These are phyloP conservation scores for Protodeltote pygarga DNA, from an alignment of 2,888 invertebrate genomes.

Conservation along the genomic window DNA sequence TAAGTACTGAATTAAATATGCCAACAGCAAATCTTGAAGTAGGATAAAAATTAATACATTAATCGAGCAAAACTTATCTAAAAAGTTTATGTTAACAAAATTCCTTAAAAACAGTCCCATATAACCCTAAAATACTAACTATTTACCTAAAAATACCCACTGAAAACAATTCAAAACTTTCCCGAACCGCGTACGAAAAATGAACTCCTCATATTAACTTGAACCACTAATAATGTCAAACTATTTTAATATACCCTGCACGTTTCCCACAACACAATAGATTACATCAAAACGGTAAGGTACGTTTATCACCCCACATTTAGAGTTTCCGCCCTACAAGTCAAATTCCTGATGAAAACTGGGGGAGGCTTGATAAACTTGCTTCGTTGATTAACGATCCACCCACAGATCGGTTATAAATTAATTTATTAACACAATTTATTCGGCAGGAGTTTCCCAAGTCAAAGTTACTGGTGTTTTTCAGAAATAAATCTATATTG, in stretches of 20 bases:
- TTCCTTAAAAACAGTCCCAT: no score
- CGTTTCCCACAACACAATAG: constrained; percentile 19
- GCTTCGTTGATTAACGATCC: constrained; percentile 46
- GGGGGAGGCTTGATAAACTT: constrained; percentile 32
- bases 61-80: no score
- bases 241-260: constrained; percentile 36
- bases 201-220: constrained; percentile 14
- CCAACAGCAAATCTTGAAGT: no score
- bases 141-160: constrained; percentile 1
- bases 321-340: constrained; percentile 26
- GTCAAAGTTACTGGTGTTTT: constrained; percentile 45
- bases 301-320: constrained; percentile 10
- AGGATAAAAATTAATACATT: no score
- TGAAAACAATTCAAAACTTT: constrained; percentile 8
- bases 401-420: constrained; percentile 47
- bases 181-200: background rate
- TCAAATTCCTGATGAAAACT: constrained; percentile 41
- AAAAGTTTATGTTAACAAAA: no score
- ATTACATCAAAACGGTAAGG: constrained; percentile 10
- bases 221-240: constrained; percentile 22
- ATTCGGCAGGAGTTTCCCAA: constrained; percentile 36
- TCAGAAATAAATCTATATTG: constrained; percentile 30
- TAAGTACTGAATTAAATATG: no score
- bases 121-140: no score
- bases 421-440: constrained; percentile 52